Conservation (phyloP, 1,140 invertebrate species). For the Radopholus similis region DNA sequence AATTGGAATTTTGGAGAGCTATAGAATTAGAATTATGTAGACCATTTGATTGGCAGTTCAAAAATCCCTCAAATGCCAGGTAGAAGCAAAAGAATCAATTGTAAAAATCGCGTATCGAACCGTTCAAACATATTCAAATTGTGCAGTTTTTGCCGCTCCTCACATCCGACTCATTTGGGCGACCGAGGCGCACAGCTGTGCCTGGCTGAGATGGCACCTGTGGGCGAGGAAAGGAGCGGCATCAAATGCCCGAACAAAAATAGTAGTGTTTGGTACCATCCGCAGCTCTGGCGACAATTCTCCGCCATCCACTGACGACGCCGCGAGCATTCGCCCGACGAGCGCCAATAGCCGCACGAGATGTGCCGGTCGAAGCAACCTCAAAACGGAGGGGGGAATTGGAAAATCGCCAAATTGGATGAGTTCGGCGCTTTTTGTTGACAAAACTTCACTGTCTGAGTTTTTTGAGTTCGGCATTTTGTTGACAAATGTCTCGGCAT, state of each 20-base stretch:
- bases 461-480: too few relatives aligned
- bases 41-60: too few relatives aligned
- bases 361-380: constrained; percentile 35
- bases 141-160: too few relatives aligned
- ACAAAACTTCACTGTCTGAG: not conserved
- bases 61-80: too few relatives aligned
- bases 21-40: too few relatives aligned
- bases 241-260: not conserved
- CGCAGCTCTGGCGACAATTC: constrained; percentile 34
- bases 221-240: not conserved
- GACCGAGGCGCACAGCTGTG: constrained; percentile 26
- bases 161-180: constrained; percentile 43
- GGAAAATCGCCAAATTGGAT: too few relatives aligned
- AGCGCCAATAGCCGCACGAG: constrained; percentile 37
- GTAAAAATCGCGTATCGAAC: too few relatives aligned
- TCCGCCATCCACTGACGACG: constrained; percentile 44
- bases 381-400: not conserved
- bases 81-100: too few relatives aligned
- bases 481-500: too few relatives aligned
- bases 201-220: constrained; percentile 19
- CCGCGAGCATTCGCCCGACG: constrained; percentile 36
- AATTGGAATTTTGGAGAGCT: too few relatives aligned
- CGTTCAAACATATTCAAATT: too few relatives aligned
- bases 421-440: too few relatives aligned
- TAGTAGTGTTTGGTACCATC: constrained; percentile 21